Conservation (phyloP, 2,113 vertebrate genomes). For the Hemiscyllium ocellatum region DNA sequence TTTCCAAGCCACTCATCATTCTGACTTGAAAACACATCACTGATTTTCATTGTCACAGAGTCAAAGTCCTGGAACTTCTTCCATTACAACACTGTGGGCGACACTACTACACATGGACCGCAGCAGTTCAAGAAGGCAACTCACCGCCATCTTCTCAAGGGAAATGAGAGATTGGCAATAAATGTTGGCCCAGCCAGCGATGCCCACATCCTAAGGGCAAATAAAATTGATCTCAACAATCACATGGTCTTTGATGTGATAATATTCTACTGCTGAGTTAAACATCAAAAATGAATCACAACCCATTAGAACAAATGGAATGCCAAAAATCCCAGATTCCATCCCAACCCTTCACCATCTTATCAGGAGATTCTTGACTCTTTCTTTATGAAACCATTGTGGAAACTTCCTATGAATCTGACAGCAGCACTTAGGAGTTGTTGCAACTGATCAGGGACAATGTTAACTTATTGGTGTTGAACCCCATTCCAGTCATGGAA, state of each 20-base stretch:
- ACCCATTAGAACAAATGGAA: neutral
- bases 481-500: neutral
- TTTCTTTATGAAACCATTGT: neutral
- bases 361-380: neutral
- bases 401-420: neutral
- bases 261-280: neutral
- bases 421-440: neutral
- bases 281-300: neutral
- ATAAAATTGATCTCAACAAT: neutral
- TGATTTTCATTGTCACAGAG: too few species aligned
- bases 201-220: too few species aligned
- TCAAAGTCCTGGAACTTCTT: too few species aligned
- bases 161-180: too few species aligned
- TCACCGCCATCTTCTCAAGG: too few species aligned
- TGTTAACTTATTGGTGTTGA: neutral
- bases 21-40: too few species aligned
- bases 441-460: neutral
- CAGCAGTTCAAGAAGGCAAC: too few species aligned
- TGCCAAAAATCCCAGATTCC: neutral
- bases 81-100: too few species aligned
- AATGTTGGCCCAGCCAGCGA: too few species aligned
- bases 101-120: too few species aligned
- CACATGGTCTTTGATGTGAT: neutral
- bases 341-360: neutral
- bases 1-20: too few species aligned